Conservation (phyloP, 1,140 invertebrate genomes). For the Drosophila pseudoobscura region DNA sequence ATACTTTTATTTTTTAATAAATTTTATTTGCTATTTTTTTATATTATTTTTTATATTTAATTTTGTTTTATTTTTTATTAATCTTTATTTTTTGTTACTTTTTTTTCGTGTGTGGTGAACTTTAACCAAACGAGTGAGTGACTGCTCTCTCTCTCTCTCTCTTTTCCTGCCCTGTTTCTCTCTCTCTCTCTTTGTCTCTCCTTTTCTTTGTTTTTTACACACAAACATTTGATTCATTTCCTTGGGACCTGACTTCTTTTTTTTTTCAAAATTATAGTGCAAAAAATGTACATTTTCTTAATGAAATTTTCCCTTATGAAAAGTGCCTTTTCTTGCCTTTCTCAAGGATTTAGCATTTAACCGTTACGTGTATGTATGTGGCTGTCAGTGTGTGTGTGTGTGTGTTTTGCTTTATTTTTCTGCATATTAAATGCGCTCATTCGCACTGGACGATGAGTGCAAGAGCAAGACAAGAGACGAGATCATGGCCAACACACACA, state of each 20-base stretch:
- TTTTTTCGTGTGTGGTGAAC: constrained; percentile 11
- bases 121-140: too few species aligned
- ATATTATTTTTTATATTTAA: too few species aligned
- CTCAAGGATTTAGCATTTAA: constrained; percentile 37
- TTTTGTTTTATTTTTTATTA: too few species aligned
- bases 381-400: constrained; percentile 2
- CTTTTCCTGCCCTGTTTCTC: neutral
- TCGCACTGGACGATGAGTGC: constrained; percentile 28
- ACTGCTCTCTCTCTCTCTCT: neutral
- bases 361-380: neutral
- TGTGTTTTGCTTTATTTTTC: constrained; percentile 33
- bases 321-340: too few species aligned
- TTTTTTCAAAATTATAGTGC: neutral
- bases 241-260: neutral
- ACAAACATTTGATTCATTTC: neutral
- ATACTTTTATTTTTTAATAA: neutral
- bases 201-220: constrained; percentile 3
- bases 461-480: constrained; percentile 33
- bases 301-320: constrained; percentile 16
- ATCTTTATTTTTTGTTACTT: neutral
- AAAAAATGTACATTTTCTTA: constrained; percentile 15
- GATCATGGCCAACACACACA: constrained; percentile 59
- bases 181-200: constrained; percentile 2
- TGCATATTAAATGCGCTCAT: constrained; percentile 46
- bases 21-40: too few species aligned